Percentiles rank a stretch among this genome's conserved stretches.
Conservation (phyloP, 2,888 invertebrate genomes). For the Napeogenes sylphis region DNA sequence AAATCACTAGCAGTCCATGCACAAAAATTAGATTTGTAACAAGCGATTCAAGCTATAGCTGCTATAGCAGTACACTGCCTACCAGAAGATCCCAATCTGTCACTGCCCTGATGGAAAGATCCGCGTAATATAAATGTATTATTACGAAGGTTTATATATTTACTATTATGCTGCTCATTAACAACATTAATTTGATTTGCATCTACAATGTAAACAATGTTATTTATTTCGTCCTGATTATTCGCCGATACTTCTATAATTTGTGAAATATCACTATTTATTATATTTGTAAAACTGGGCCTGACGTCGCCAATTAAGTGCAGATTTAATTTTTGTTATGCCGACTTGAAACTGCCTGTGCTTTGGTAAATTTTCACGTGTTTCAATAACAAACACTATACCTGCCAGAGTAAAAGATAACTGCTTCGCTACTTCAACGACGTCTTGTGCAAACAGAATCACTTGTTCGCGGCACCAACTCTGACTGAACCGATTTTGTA, state of each 20-base stretch:
- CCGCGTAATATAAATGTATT: slow-evolving; percentile 25
- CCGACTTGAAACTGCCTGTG: not conserved
- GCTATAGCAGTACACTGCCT: slow-evolving; percentile 31
- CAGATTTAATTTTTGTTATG: too few relatives aligned
- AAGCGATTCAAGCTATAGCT: slow-evolving; percentile 27
- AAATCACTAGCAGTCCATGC: slow-evolving; percentile 18
- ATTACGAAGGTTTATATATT: slow-evolving; percentile 7
- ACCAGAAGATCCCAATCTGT: slow-evolving; percentile 28
- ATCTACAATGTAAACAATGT: too few relatives aligned
- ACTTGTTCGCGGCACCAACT: too few relatives aligned
- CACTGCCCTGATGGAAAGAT: slow-evolving; percentile 29
- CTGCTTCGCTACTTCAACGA: not conserved
- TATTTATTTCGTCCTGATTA: too few relatives aligned
- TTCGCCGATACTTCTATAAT: too few relatives aligned
- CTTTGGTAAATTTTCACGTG: not conserved
- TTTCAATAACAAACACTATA: not conserved
- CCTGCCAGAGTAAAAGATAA: too few relatives aligned
- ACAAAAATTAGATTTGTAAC: slow-evolving; percentile 15
- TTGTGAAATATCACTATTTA: too few relatives aligned
- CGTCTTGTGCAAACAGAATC: slow-evolving; percentile 1
- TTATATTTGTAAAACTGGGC: too few relatives aligned
- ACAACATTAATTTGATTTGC: too few relatives aligned
- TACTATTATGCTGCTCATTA: not conserved
- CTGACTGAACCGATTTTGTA: slow-evolving; percentile 6
- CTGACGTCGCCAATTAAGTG: too few relatives aligned